phyloP scores from a whole-genome alignment of 2,797 vertebrate species.

The Sebastes steindachneri region DNA sequence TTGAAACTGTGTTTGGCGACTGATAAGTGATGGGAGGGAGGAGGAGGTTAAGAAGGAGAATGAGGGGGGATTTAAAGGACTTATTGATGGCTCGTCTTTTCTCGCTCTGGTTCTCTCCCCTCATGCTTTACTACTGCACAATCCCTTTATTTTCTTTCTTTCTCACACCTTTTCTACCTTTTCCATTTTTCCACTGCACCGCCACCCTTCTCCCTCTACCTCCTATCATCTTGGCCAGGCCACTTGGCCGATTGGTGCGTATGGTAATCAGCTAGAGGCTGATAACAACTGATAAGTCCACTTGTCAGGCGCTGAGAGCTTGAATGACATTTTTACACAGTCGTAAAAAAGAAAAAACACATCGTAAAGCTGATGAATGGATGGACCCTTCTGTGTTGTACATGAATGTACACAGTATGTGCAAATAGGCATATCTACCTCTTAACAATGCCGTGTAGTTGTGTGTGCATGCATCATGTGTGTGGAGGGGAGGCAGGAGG shows the following conservation, averaged over 20 bases:
- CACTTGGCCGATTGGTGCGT: conserved; percentile 52
- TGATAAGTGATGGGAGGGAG: conserved; percentile 61
- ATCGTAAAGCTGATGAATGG: conserved; percentile 52
- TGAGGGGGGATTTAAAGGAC: conserved; percentile 24
- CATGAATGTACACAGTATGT: conserved; percentile 36
- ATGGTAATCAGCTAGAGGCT: conserved; percentile 79
- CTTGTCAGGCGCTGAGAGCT: conserved; percentile 50
- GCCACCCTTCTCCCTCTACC: conserved; percentile 77
- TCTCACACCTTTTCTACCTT: not conserved
- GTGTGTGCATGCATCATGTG: conserved; percentile 26
- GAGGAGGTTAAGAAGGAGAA: conserved; percentile 35
- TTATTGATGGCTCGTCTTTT: conserved; percentile 20
- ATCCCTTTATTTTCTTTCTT: not conserved
- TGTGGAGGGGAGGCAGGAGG: conserved; percentile 18
- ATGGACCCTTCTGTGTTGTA: not conserved
- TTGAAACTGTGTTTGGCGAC: conserved; percentile 64
- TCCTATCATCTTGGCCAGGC: conserved; percentile 64
- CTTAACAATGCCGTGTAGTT: conserved; percentile 1
- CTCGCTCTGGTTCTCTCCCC: not conserved
- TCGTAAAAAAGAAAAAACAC: conserved; percentile 54
- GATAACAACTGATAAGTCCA: conserved; percentile 86
- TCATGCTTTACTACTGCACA: not conserved
- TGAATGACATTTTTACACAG: conserved; percentile 66
- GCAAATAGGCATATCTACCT: conserved; percentile 50
- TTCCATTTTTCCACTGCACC: not conserved